phyloP scores from a whole-genome alignment of 2,113 vertebrate genomes.

The Morone saxatilis region DNA sequence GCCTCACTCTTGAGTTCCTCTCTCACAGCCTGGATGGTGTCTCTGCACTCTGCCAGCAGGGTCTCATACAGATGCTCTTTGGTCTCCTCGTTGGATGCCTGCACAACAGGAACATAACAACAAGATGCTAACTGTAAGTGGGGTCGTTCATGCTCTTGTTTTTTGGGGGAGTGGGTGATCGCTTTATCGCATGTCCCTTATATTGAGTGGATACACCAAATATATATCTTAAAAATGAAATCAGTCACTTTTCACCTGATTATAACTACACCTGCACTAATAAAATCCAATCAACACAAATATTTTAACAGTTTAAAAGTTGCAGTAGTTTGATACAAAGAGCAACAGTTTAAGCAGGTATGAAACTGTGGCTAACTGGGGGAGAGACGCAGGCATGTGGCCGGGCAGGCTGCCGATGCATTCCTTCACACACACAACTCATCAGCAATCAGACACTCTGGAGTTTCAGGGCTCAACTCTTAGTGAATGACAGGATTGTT shows the following conservation, averaged over 20 bases:
- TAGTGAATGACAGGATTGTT: constrained; percentile 48
- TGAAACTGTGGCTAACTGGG: constrained; percentile 11
- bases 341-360: constrained; percentile 37
- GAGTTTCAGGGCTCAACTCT: constrained; percentile 52
- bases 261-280: not conserved
- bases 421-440: constrained; percentile 56
- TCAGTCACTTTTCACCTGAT: not conserved
- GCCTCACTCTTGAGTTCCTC: constrained; percentile 94
- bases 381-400: constrained; percentile 60
- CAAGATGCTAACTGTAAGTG: too few species aligned
- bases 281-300: not conserved
- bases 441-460: constrained; percentile 18
- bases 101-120: constrained; percentile 20
- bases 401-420: constrained; percentile 39
- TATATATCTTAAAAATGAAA: not conserved
- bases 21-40: constrained; percentile 95
- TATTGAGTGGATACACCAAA: too few species aligned
- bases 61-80: constrained; percentile 98
- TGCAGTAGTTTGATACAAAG: constrained; percentile 10
- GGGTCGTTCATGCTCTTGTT: too few species aligned
- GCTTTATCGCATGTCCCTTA: not conserved
- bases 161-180: too few species aligned
- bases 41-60: constrained; percentile 95
- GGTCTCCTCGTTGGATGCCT: constrained; percentile 95
- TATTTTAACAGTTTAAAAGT: not conserved